These are phyloP conservation scores for Suricata suricatta DNA, from an alignment of 2,113 vertebrate species.

Conservation along the genomic window DNA sequence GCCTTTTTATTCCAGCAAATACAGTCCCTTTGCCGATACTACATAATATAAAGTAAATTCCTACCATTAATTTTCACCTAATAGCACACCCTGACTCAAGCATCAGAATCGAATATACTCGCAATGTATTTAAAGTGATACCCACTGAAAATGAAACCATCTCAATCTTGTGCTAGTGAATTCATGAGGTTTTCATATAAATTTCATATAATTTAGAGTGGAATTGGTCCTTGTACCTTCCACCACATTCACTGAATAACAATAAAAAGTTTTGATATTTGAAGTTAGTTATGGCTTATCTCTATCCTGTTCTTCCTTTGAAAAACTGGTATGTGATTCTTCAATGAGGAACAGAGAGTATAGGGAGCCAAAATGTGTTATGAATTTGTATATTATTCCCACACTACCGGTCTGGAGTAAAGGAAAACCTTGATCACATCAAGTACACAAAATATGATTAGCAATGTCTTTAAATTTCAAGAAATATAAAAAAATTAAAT, in stretches of 20 bases:
- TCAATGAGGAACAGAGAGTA: neutral
- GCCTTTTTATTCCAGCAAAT: neutral
- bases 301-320: slow-evolving; percentile 28
- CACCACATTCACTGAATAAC: slow-evolving; percentile 86
- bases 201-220: slow-evolving; percentile 87
- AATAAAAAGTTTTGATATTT: slow-evolving; percentile 83
- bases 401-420: neutral
- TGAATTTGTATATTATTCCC: neutral
- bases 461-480: neutral
- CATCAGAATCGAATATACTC: slow-evolving; percentile 71
- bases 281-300: neutral
- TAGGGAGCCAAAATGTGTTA: neutral
- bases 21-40: neutral
- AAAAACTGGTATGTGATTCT: slow-evolving; percentile 25
- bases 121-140: slow-evolving; percentile 80
- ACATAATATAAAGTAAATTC: slow-evolving; percentile 46
- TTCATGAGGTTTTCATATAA: slow-evolving; percentile 90
- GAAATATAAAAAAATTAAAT: neutral
- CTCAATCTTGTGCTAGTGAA: slow-evolving; percentile 86
- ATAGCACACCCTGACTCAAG: slow-evolving; percentile 65
- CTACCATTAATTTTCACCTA: slow-evolving; percentile 65
- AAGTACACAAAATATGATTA: neutral
- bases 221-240: slow-evolving; percentile 87
- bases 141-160: slow-evolving; percentile 84
- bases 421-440: neutral